Evolutionary conservation across 2,797 vertebrate species (phyloP).

Genomic region (Pyrocephalus nanus): DNA sequence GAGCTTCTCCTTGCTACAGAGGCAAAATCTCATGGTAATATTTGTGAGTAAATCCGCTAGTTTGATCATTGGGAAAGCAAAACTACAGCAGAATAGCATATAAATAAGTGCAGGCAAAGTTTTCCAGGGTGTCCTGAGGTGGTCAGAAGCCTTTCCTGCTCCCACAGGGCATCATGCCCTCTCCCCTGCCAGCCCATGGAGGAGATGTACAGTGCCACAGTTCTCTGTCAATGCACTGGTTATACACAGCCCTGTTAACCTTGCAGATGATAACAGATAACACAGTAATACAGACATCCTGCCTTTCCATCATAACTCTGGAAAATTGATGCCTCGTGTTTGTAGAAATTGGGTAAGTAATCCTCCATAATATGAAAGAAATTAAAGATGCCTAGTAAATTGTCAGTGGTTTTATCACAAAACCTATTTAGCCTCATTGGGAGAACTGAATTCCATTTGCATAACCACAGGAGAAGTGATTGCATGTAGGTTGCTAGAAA

Average conservation of each 20-base stretch:
- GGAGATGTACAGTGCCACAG: background rate
- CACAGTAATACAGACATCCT: background rate
- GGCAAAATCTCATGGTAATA: background rate
- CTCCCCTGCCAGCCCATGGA: accelerated
- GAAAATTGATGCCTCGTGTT: background rate
- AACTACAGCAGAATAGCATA: background rate
- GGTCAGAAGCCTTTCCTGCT: no score
- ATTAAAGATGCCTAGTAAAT: background rate
- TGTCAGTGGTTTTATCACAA: background rate
- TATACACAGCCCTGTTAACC: background rate
- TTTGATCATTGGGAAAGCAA: background rate
- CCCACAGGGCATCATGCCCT: background rate
- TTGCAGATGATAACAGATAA: background rate
- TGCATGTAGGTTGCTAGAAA: background rate
- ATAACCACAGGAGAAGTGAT: background rate
- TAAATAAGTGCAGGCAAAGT: background rate
- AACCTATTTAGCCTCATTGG: background rate
- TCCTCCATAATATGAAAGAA: background rate
- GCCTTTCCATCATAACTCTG: background rate
- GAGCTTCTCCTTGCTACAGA: background rate
- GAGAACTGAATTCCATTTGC: background rate
- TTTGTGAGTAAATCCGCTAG: background rate
- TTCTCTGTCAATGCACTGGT: background rate
- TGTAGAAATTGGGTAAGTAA: background rate
- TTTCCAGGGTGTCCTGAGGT: background rate